Conservation (phyloP, 2,888 invertebrate species). For the Drosophila longiperda region DNA sequence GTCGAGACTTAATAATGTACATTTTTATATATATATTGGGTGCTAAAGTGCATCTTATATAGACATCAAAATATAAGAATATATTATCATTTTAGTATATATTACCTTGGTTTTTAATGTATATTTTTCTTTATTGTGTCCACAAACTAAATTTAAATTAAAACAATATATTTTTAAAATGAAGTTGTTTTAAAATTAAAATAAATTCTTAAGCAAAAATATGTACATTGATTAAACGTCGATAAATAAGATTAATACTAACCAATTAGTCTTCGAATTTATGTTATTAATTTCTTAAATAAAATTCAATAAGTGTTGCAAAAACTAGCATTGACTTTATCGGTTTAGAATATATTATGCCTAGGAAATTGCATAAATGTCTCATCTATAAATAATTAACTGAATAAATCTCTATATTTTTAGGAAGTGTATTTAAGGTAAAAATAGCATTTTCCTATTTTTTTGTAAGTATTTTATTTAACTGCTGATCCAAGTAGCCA, state of each 20-base stretch:
- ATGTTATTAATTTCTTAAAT: background rate
- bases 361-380: background rate
- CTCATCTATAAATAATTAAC: background rate
- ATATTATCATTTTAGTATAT: background rate
- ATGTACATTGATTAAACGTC: background rate
- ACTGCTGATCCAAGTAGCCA: constrained; percentile 18
- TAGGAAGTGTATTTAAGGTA: background rate
- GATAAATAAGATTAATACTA: background rate
- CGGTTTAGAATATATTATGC: background rate
- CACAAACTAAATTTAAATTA: too few relatives aligned
- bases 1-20: background rate
- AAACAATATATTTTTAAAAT: too few relatives aligned
- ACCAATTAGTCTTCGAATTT: background rate
- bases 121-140: background rate
- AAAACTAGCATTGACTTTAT: background rate
- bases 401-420: background rate
- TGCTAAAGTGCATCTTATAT: background rate
- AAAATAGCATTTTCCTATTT: background rate
- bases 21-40: background rate
- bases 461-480: constrained; percentile 58
- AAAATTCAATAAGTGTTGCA: background rate
- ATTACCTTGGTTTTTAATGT: background rate
- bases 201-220: background rate
- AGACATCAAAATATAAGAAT: background rate
- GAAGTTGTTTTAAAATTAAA: background rate